Evolutionary conservation across 2,113 vertebrate genomes (phyloP), one percentile per base, ranked within the genome.

Genomic region (Elanoides forficatus): DNA sequence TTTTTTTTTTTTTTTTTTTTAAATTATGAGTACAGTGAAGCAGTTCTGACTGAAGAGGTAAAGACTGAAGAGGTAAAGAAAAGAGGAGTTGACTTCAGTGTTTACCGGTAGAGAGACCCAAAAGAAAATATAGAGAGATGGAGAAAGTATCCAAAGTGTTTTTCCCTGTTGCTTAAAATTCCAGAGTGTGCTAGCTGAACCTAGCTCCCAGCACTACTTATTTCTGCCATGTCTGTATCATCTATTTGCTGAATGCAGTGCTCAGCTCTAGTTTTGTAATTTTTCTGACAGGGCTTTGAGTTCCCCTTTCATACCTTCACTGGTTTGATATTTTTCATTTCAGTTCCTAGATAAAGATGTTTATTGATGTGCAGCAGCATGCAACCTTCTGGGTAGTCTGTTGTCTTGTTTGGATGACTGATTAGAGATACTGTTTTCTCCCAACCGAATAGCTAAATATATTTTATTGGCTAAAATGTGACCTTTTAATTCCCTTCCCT

Each of bases 401-500:
- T 93, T 86, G 60, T 63, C 84, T 60, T 81, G 88, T 94, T 91
- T 96, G 95, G 84, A 81, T 95, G 96, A 81, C 71, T 95, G 96
- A 81, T 94, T 83, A 94, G 90, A 91, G 65, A 67, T 89, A 58
- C 68, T 90, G 73, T 87, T 88, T 94, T 74, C 42, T 91, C 59
- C 53, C 42, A 21, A 65, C 63, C 74, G 85, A 93, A 91, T 29
- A 97, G 89, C 92, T 93, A 81, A 74, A 90, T 94, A 72, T 86
- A 74, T 88, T 96, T 97, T 95, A 90, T 95, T 96, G 95, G 91
- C 78, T 78, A 79, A 87, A 85, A 94, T 78, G 36, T 97, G 95
- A 97, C 93, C 95, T 97, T 97, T 96, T 92, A 96, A 95, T 96
- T 97, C 70, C 59, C 62, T 91, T 96, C 86, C 84, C 73, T 90